Base-by-base conservation (phyloP, 2,888 invertebrate species). In the Plagodis dolabraria region DNA sequence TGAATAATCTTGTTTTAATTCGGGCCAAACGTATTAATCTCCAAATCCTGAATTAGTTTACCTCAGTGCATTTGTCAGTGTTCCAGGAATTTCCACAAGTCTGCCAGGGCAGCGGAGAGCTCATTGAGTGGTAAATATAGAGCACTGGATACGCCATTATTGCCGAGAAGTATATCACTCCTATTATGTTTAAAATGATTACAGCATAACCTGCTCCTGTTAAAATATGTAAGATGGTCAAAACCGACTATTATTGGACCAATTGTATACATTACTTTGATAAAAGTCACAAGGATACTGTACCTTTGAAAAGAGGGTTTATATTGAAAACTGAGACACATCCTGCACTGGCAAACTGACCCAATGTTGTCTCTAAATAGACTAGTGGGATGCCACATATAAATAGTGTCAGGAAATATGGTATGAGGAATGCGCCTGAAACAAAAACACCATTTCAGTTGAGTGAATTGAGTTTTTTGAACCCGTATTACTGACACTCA, bases 371-470 rank as follows among this genome's bases (percentile, higher is more conserved):
- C 87, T 98, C 98, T 94, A 98, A 93, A 79, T 97, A 97, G 78
- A 98, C 98, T 64, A 98, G 91, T 0, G 98, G 98, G 59, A 98
- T 96, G 5, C 98, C 98, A 74, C 97, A 97, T 53, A 97, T 86
- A 44, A 97, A 83, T 49, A 98, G 88, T 85, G 98, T 97, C 62
- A 97, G 80, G 47, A 97, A 89, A 83, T 98, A 98, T 5, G 98
- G 98, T 36, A 98, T 94, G 46, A 98, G 92, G 82, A 98, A 98
- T 5, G 98, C 98, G 61, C 97, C 96, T 97, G 92, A 45, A 85
- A 53, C 69, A 44, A 61, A 33, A 7, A 50, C 0, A 38, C 12
- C 45, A 36, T 33, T 22, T 50, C 12, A 40, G 7, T 40, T 34
- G 2, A 44, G 6, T 11, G 6, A 12, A 5, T 11, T 22, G 8